phyloP scores from a whole-genome alignment of 2,113 vertebrate species.

The Burhinus oedicnemus region DNA sequence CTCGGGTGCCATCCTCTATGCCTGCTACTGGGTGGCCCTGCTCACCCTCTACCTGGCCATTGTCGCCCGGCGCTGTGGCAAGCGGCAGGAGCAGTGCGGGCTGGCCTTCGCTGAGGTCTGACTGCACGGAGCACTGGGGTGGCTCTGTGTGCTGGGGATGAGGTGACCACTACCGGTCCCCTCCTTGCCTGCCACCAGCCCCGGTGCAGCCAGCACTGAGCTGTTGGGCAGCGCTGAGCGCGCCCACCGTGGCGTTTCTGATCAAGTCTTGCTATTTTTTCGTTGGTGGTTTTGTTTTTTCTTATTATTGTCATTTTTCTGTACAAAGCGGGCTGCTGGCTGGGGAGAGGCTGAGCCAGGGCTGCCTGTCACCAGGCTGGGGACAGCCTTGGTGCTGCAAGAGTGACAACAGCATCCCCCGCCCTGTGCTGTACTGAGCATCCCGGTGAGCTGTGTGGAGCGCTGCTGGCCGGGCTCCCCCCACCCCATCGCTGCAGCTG shows the following conservation, averaged over 20 bases:
- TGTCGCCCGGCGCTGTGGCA: slow-evolving; percentile 90
- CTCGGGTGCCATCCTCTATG: slow-evolving; percentile 88
- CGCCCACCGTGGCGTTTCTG: neutral
- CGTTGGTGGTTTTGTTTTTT: too few relatives aligned
- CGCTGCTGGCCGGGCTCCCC: neutral
- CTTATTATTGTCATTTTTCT: neutral
- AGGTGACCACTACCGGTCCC: accelerated
- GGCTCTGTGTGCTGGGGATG: accelerated
- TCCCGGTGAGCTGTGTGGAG: neutral
- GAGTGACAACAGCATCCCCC: neutral
- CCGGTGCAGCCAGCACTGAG: neutral
- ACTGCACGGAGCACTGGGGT: neutral
- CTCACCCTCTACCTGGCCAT: slow-evolving; percentile 93
- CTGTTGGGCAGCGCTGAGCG: slow-evolving; percentile 10
- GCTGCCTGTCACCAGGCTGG: neutral
- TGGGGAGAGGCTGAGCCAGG: neutral
- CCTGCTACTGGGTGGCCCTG: slow-evolving; percentile 94
- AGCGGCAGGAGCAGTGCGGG: slow-evolving; percentile 89
- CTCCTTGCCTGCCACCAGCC: neutral
- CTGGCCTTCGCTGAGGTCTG: slow-evolving; percentile 88
- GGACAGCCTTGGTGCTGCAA: neutral
- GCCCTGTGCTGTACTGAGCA: neutral
- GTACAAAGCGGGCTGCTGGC: neutral
- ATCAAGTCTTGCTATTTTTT: neutral
- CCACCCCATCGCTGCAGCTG: neutral